Evolutionary conservation across 2,113 vertebrate species (phyloP).

Genomic region (Rousettus leschenaultii): DNA sequence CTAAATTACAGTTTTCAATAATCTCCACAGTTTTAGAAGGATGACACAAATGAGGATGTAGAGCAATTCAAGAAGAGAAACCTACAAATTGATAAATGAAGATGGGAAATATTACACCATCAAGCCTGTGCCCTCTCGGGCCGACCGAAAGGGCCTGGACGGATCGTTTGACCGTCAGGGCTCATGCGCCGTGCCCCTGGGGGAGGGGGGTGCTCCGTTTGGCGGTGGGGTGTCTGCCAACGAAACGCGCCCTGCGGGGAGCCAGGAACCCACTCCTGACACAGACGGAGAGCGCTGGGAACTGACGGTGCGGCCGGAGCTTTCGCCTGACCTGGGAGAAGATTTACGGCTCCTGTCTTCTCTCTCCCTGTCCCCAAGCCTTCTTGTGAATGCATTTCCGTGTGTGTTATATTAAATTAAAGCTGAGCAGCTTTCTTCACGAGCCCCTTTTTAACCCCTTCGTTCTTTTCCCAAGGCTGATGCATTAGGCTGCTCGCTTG

Average conservation of each 20-base stretch:
- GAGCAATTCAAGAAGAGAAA: neutral
- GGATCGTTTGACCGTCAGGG: neutral
- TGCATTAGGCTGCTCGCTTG: neutral
- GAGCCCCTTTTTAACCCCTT: neutral
- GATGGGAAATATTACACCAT: neutral
- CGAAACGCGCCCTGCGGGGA: fast-evolving
- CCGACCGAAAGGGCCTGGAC: neutral
- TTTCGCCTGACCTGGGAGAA: neutral
- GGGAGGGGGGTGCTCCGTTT: fast-evolving
- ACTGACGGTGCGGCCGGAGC: fast-evolving
- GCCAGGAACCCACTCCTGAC: neutral
- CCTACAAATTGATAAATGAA: neutral
- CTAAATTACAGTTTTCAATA: neutral
- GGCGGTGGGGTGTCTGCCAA: fast-evolving
- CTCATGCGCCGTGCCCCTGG: fast-evolving
- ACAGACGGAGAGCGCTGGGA: fast-evolving
- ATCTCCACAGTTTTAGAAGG: neutral
- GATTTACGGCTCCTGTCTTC: neutral
- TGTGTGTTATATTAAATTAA: neutral
- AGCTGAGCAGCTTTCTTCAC: neutral
- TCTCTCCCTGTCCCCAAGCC: neutral
- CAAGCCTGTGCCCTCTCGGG: neutral
- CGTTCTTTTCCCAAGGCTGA: neutral
- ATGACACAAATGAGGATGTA: neutral
- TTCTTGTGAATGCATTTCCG: fast-evolving